phyloP scores from a whole-genome alignment of 1,140 invertebrate genomes.

The Palaemon carinicauda region DNA sequence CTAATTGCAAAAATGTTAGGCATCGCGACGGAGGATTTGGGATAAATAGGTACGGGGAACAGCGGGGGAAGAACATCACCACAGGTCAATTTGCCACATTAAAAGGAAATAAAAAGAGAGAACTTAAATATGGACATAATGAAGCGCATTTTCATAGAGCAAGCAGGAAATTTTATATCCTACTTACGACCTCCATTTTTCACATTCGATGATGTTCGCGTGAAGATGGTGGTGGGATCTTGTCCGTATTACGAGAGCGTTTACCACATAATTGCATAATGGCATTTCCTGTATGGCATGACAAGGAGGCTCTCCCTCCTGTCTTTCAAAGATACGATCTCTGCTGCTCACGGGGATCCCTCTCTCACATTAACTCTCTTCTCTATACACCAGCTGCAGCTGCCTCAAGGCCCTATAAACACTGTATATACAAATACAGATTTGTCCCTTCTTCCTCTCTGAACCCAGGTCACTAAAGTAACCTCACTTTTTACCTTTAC shows the following conservation, averaged over 20 bases:
- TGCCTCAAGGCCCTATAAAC: no score
- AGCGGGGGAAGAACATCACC: not conserved
- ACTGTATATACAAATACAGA: no score
- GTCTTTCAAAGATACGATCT: not conserved
- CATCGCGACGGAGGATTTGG: no score
- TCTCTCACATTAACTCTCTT: no score
- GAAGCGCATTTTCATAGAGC: not conserved
- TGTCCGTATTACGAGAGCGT: constrained; percentile 36
- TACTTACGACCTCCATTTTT: constrained; percentile 51
- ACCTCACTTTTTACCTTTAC: no score
- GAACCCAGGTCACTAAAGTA: no score
- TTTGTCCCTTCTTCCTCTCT: no score
- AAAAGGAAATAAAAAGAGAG: no score
- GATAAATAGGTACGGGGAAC: not conserved
- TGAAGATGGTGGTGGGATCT: constrained; percentile 27
- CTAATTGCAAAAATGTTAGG: no score
- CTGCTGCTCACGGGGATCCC: not conserved
- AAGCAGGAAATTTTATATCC: not conserved
- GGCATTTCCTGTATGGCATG: constrained; percentile 49
- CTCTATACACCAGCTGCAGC: no score
- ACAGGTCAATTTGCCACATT: no score
- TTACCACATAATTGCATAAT: constrained; percentile 41
- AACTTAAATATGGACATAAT: no score
- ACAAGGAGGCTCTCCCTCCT: constrained; percentile 43
- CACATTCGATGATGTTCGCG: constrained; percentile 28